Conservation (phyloP, 2,888 invertebrate species). For the Criorhina ranunculi region DNA sequence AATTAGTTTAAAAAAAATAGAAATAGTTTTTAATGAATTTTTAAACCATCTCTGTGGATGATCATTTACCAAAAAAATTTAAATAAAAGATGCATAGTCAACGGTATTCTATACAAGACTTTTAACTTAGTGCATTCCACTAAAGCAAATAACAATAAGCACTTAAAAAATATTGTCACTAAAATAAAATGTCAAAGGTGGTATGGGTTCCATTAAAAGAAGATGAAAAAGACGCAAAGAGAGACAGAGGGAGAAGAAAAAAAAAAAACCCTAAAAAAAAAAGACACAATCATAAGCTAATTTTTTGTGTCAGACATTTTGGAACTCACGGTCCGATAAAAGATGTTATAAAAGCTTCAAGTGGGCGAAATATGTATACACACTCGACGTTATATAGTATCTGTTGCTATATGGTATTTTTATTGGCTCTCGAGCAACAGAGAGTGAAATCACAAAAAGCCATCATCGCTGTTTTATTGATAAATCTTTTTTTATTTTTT, state of each 20-base stretch:
- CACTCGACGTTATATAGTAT: slow-evolving; percentile 15
- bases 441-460: slow-evolving; percentile 74
- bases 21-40: slow-evolving; percentile 16
- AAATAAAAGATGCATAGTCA: slow-evolving; percentile 37
- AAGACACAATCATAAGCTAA: slow-evolving; percentile 69
- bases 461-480: slow-evolving; percentile 70
- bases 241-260: neutral
- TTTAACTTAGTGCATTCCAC: slow-evolving; percentile 52
- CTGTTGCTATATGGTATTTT: slow-evolving; percentile 53
- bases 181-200: slow-evolving; percentile 56
- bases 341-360: slow-evolving; percentile 63
- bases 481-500: slow-evolving; percentile 39
- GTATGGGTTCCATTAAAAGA: slow-evolving; percentile 39
- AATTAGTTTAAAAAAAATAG: slow-evolving; percentile 24
- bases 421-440: slow-evolving; percentile 66
- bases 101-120: slow-evolving; percentile 31
- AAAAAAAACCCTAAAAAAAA: slow-evolving; percentile 47
- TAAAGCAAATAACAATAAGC: slow-evolving; percentile 57
- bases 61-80: too few species aligned
- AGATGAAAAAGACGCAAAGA: slow-evolving; percentile 2
- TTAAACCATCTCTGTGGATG: neutral
- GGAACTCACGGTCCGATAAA: slow-evolving; percentile 49
- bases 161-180: slow-evolving; percentile 49
- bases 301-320: slow-evolving; percentile 73
- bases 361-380: slow-evolving; percentile 69